Evolutionary conservation across 2,113 vertebrate species (phyloP), one percentile per base, ranked within the genome.

Genomic region (Shinisaurus crocodilurus): DNA sequence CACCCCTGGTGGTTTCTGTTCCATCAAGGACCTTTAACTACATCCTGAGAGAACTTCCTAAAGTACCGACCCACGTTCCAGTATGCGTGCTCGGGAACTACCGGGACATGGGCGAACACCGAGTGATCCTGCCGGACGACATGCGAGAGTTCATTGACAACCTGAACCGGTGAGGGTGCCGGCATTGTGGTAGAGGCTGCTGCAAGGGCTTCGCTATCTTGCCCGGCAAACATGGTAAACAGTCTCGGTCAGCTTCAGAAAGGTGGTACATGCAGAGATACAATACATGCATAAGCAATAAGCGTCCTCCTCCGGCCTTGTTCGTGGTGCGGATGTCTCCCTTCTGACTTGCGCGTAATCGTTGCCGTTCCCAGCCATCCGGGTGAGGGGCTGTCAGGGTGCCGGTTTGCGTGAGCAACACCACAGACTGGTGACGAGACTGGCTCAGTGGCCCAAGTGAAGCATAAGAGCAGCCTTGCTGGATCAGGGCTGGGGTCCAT

Each of bases 91-190:
- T 99, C 88, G 99, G 99, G 29, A 99, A 99, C 95, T 98, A 99
- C 96, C 97, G 99, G 0, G 99, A 99, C 96, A 99, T 99, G 99
- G 99, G 99, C 0, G 99, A 99, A 93, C 99, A 99, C 92, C 97
- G 99, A 0, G 98, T 99, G 92, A 98, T 99, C 89, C 97, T 99
- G 72, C 99, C 99, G 0, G 97, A 99, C 0, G 99, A 99, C 0
- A 98, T 99, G 89, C 97, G 98, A 18, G 98, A 98, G 84, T 97
- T 99, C 93, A 98, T 99, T 0, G 97, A 98, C 83, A 97, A 96
- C 86, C 97, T 99, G 0, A 98, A 99, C 98, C 98, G 99, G 99
- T 99, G 92, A 77, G 93, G 37, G 4, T 8, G n/a, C 3, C 9
- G 50, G 72, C 32, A 16, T 13, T 27, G 0, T 0, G 0, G 34